Conservation (phyloP, 2,797 vertebrate species). For the Halcyon badia region DNA sequence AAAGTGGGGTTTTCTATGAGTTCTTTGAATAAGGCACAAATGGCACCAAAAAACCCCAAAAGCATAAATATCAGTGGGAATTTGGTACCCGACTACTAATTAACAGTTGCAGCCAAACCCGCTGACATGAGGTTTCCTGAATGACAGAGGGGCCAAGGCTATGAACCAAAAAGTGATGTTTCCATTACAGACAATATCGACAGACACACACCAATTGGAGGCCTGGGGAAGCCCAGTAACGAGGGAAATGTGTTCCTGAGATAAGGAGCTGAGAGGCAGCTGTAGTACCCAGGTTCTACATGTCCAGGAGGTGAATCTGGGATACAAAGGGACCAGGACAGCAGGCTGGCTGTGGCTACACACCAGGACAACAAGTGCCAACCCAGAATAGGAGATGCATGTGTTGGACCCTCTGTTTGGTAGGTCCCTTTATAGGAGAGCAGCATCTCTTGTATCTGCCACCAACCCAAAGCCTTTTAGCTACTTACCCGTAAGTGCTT, state of each 20-base stretch:
- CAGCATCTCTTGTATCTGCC: not conserved
- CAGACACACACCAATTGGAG: not conserved
- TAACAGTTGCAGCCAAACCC: not conserved
- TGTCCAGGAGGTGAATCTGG: not conserved
- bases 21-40: not conserved
- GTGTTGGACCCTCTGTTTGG: not conserved
- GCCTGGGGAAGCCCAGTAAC: not conserved
- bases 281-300: fast-evolving
- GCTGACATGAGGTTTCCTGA: not conserved
- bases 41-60: not conserved
- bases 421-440: not conserved
- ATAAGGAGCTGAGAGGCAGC: not conserved
- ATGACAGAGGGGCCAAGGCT: not conserved
- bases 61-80: not conserved
- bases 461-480: not conserved
- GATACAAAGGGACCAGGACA: not conserved
- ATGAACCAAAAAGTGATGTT: not conserved
- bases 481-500: not conserved
- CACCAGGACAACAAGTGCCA: not conserved
- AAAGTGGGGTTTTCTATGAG: not conserved
- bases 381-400: fast-evolving
- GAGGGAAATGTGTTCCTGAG: fast-evolving
- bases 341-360: not conserved
- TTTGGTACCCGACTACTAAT: not conserved
- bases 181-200: not conserved